phyloP scores from a whole-genome alignment of 1,140 invertebrate species.

The Monomorium pharaonis region DNA sequence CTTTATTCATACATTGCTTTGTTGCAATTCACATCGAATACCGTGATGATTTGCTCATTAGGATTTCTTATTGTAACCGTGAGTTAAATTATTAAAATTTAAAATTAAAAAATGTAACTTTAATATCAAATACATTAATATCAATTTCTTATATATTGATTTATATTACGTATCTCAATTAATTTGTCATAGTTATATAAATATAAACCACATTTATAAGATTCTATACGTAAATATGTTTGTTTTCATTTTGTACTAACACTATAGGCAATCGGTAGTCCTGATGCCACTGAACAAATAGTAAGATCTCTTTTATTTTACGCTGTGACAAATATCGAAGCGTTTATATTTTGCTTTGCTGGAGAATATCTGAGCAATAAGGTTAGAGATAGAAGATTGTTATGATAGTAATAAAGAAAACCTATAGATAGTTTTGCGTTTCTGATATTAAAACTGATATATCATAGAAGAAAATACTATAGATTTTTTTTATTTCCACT shows the following conservation, averaged over 20 bases:
- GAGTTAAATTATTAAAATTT: conserved; percentile 15
- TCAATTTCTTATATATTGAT: background rate
- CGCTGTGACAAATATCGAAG: conserved; percentile 47
- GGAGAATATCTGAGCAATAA: conserved; percentile 64
- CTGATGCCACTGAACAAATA: conserved; percentile 19
- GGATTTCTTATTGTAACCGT: conserved; percentile 39
- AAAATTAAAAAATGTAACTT: too few species aligned
- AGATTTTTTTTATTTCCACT: background rate
- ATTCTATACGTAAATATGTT: background rate
- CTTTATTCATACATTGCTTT: conserved; percentile 33
- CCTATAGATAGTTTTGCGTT: background rate
- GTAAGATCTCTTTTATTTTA: conserved; percentile 51
- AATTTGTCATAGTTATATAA: background rate
- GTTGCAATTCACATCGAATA: conserved; percentile 19
- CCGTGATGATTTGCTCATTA: conserved; percentile 24
- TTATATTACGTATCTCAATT: background rate
- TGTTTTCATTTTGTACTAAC: background rate
- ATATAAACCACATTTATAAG: background rate
- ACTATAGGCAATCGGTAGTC: conserved; percentile 41
- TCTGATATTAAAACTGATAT: background rate
- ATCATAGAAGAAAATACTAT: background rate
- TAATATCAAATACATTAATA: background rate
- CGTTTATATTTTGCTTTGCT: conserved; percentile 64
- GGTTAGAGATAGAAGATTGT: conserved; percentile 30
- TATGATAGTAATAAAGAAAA: background rate